phyloP scores from a whole-genome alignment of 1,140 invertebrate genomes.

The Hylaeus anthracinus region DNA sequence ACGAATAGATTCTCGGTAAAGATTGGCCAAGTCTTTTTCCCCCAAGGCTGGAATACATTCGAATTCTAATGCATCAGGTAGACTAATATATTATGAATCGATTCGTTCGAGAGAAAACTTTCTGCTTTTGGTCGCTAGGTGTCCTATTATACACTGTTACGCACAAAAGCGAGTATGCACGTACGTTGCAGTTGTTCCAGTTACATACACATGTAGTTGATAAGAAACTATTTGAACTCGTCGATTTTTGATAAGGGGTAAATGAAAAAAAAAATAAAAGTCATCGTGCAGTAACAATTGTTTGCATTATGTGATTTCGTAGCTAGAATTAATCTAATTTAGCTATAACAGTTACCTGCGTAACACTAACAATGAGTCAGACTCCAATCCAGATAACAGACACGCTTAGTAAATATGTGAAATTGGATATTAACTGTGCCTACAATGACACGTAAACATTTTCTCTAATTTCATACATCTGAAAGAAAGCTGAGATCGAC shows the following conservation, averaged over 20 bases:
- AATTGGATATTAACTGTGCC: neutral
- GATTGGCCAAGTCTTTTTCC: neutral
- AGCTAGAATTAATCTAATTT: neutral
- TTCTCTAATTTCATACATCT: too few species aligned
- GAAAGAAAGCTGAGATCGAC: too few species aligned
- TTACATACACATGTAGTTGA: too few species aligned
- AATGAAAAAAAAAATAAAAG: neutral
- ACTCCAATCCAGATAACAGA: neutral
- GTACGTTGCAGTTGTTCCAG: neutral
- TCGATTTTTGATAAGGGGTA: neutral
- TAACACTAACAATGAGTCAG: constrained; percentile 9
- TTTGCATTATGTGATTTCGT: neutral
- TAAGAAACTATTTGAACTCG: neutral
- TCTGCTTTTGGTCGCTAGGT: neutral
- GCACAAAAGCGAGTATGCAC: neutral
- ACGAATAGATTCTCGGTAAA: constrained; percentile 24
- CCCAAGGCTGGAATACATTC: constrained; percentile 23
- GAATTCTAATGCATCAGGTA: neutral
- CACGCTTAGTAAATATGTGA: neutral
- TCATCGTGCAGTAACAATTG: neutral
- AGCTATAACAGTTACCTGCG: neutral
- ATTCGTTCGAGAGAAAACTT: neutral
- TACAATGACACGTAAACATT: neutral
- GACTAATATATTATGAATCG: neutral
- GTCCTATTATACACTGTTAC: neutral